Conservation (phyloP, 2,113 vertebrate genomes). For the Prietella phreatophila region DNA sequence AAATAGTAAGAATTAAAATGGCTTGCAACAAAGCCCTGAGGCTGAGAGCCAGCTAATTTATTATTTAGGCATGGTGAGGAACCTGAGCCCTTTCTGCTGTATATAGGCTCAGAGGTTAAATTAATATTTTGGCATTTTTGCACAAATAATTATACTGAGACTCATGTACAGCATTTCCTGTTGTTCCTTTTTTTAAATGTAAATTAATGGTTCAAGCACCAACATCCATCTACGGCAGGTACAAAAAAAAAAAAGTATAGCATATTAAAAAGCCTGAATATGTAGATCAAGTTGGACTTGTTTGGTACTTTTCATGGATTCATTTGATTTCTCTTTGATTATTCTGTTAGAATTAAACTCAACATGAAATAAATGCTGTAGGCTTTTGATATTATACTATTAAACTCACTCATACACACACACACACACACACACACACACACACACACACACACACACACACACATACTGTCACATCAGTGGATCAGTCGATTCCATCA, state of each 20-base stretch:
- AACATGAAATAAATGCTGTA: slow-evolving; percentile 73
- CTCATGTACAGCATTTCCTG: background rate
- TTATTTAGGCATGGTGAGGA: slow-evolving; percentile 40
- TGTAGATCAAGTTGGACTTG: background rate
- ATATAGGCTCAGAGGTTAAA: slow-evolving; percentile 20
- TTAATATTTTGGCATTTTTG: slow-evolving; percentile 25
- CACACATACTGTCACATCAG: background rate
- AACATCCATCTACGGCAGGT: background rate
- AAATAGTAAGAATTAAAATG: slow-evolving; percentile 45
- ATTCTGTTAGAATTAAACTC: slow-evolving; percentile 70
- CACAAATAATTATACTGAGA: background rate
- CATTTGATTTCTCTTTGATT: slow-evolving; percentile 63
- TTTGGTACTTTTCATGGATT: slow-evolving; percentile 51
- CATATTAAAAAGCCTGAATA: background rate
- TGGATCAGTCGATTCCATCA: slow-evolving; percentile 56
- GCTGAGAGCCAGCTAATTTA: slow-evolving; percentile 39
- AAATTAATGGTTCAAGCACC: background rate
- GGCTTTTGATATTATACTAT: slow-evolving; percentile 56
- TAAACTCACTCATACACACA: slow-evolving; percentile 24
- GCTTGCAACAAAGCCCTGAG: slow-evolving; percentile 18
- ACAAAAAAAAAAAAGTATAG: background rate
- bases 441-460: background rate
- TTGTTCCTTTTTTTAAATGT: background rate
- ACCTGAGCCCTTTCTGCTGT: background rate
- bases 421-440: slow-evolving; percentile 3